phyloP scores from a whole-genome alignment of 2,888 invertebrate species.

The Leptinotarsa haldemani region DNA sequence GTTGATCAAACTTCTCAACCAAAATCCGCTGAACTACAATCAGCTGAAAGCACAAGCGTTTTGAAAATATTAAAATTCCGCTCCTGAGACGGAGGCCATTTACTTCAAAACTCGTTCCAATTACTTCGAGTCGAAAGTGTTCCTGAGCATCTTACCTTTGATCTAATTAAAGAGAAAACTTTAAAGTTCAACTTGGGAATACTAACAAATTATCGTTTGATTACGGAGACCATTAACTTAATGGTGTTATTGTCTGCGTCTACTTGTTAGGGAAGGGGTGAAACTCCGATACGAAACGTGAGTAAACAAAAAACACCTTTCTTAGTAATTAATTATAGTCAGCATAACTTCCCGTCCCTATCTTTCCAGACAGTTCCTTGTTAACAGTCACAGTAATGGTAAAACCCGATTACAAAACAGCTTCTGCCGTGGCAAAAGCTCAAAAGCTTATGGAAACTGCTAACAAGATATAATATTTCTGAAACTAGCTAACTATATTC shows the following conservation, averaged over 20 bases:
- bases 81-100: not conserved
- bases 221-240: constrained; percentile 17
- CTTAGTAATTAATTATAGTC: not conserved
- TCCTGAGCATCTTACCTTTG: constrained; percentile 14
- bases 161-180: constrained; percentile 18
- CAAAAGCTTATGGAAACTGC: constrained; percentile 33
- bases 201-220: constrained; percentile 11
- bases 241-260: constrained; percentile 12
- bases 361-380: constrained; percentile 8
- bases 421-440: constrained; percentile 26
- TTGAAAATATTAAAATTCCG: constrained; percentile 4
- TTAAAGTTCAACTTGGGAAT: constrained; percentile 12
- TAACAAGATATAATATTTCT: constrained; percentile 34
- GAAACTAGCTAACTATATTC: constrained; percentile 24
- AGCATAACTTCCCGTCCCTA: not conserved
- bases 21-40: not conserved
- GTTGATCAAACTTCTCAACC: not conserved
- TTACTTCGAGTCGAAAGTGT: constrained; percentile 3
- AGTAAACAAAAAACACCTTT: not conserved
- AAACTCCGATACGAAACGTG: not conserved
- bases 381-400: constrained; percentile 10
- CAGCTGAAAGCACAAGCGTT: not conserved
- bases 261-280: not conserved
- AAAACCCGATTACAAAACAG: constrained; percentile 16
- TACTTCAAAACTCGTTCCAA: not conserved